Evolutionary conservation across 1,140 invertebrate species (phyloP).

Genomic region (Dendroctonus ponderosae): DNA sequence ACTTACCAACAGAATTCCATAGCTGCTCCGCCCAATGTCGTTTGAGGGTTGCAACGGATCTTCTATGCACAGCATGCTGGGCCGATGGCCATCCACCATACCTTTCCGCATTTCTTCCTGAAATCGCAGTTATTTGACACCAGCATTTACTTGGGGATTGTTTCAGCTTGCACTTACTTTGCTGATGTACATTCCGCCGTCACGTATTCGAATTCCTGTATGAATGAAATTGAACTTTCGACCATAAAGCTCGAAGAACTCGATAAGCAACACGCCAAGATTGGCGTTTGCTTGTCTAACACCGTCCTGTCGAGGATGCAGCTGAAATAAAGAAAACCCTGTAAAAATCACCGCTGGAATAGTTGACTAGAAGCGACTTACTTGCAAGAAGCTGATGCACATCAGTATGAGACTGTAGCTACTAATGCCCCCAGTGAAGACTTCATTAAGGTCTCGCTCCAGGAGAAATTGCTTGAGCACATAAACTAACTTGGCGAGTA

Average conservation of each 20-base stretch:
- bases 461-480: conserved; percentile 97
- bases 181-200: conserved; percentile 90
- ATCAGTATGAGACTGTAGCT: conserved; percentile 98
- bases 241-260: conserved; percentile 98
- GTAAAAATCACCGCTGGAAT: too few relatives aligned
- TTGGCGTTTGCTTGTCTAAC: conserved; percentile 64
- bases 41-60: conserved; percentile 95
- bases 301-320: conserved; percentile 70
- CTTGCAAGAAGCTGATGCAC: conserved; percentile 95
- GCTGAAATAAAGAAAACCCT: conserved; percentile 46
- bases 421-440: conserved; percentile 97
- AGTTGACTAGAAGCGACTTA: conserved; percentile 30
- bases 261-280: conserved; percentile 90
- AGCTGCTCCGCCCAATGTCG: conserved; percentile 96
- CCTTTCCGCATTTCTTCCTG: conserved; percentile 83
- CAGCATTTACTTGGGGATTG: too few relatives aligned
- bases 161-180: conserved; percentile 56
- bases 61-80: conserved; percentile 93
- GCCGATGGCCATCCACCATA: conserved; percentile 90
- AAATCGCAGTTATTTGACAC: neutral
- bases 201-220: conserved; percentile 91
- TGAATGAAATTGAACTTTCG: conserved; percentile 95
- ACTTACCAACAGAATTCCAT: conserved; percentile 66
- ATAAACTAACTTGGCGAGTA: conserved; percentile 89
- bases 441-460: conserved; percentile 97